These are phyloP conservation scores for Trichonephila clavipes DNA, from an alignment of 1,140 invertebrate genomes.

Conservation along the genomic window DNA sequence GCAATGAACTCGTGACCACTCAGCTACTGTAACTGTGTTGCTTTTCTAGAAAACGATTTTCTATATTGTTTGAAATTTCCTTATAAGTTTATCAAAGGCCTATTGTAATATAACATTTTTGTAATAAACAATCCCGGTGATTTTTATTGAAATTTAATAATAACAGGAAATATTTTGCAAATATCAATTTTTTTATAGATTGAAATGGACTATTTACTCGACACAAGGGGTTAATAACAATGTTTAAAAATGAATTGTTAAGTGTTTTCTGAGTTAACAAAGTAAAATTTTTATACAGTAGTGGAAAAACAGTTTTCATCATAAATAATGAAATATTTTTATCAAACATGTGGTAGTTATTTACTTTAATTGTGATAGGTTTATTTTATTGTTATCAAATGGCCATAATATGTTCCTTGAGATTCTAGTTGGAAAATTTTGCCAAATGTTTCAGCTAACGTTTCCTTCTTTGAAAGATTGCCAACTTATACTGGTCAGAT, in stretches of 20 bases:
- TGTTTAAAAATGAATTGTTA: not conserved
- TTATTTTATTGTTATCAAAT: not conserved
- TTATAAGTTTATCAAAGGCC: too few relatives aligned
- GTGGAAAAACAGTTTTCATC: not conserved
- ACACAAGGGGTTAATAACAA: not conserved
- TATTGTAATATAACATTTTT: too few relatives aligned
- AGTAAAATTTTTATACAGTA: not conserved
- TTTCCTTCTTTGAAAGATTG: not conserved
- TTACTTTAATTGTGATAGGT: not conserved
- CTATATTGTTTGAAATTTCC: too few relatives aligned
- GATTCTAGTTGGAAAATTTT: constrained; percentile 57
- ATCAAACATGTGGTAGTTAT: not conserved
- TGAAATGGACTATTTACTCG: not conserved
- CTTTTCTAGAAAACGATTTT: too few relatives aligned
- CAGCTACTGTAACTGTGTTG: too few relatives aligned
- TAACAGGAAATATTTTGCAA: too few relatives aligned
- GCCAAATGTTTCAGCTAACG: constrained; percentile 46
- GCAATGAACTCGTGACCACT: too few relatives aligned
- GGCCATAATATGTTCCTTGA: constrained; percentile 47
- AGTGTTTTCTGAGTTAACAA: not conserved
- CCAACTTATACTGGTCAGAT: not conserved
- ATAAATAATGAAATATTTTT: not conserved
- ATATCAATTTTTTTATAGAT: too few relatives aligned
- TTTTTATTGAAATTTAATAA: too few relatives aligned
- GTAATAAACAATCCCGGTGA: too few relatives aligned